phyloP scores from a whole-genome alignment of 1,140 invertebrate species.

The Pachypeltis micranthus region DNA sequence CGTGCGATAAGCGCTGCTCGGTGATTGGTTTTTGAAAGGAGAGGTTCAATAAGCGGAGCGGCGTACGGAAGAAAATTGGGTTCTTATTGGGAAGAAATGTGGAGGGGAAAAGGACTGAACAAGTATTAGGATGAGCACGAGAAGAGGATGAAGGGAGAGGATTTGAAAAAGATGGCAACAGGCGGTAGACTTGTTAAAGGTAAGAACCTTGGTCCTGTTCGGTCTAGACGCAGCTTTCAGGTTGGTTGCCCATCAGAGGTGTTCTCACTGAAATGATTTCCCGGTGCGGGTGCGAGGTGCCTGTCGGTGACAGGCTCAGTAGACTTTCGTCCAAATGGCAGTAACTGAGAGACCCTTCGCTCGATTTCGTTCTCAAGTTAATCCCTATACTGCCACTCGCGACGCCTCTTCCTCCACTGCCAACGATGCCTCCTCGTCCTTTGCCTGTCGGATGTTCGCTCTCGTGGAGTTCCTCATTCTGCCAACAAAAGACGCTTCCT shows the following conservation, averaged over 20 bases:
- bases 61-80: too few relatives aligned
- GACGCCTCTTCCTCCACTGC: too few relatives aligned
- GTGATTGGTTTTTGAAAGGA: too few relatives aligned
- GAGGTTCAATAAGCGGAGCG: too few relatives aligned
- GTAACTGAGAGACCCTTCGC: not conserved
- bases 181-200: too few relatives aligned
- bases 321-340: constrained; percentile 31
- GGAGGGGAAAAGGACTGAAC: too few relatives aligned
- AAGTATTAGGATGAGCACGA: too few relatives aligned
- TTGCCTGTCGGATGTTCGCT: constrained; percentile 30
- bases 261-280: constrained; percentile 74
- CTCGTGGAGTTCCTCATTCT: constrained; percentile 10
- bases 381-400: constrained; percentile 14
- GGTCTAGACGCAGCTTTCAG: constrained; percentile 71
- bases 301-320: constrained; percentile 31
- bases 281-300: constrained; percentile 33
- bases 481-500: too few relatives aligned
- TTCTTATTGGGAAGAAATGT: too few relatives aligned
- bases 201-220: not conserved
- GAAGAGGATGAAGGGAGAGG: too few relatives aligned
- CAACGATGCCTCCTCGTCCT: constrained; percentile 34
- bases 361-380: not conserved
- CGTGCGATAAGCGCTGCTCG: too few relatives aligned
- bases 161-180: too few relatives aligned
- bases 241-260: constrained; percentile 63